Conservation (phyloP, 2,113 vertebrate species). For the Lepus timidus region DNA sequence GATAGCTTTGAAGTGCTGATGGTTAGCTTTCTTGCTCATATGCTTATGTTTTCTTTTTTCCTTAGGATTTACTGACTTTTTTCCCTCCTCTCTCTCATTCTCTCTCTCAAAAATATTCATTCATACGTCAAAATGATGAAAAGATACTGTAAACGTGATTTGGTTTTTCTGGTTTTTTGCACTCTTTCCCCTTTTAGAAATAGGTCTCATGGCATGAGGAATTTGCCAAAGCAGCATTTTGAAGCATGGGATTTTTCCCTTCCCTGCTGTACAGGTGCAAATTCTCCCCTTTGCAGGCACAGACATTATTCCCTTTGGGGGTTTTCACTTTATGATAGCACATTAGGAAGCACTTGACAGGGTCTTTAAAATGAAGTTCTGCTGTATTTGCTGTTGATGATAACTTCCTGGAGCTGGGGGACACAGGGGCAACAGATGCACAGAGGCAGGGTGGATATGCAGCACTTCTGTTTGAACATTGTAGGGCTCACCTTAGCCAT, state of each 20-base stretch:
- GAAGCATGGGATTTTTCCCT: neutral
- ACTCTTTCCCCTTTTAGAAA: slow-evolving; percentile 51
- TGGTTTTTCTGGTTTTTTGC: slow-evolving; percentile 46
- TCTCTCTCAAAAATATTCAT: neutral
- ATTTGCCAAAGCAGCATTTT: slow-evolving; percentile 64
- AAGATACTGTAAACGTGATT: slow-evolving; percentile 70
- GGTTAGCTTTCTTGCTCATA: slow-evolving; percentile 6
- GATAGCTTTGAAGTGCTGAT: slow-evolving; percentile 69
- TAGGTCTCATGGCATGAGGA: slow-evolving; percentile 45
- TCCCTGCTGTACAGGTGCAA: neutral
- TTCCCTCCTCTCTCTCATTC: neutral
- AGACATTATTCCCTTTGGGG: neutral
- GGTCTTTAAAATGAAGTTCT: neutral
- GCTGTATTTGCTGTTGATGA: neutral
- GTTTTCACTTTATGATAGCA: slow-evolving; percentile 28
- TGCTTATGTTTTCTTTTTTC: slow-evolving; percentile 73
- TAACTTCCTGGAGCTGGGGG: neutral
- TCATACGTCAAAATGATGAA: slow-evolving; percentile 77
- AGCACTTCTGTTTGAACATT: neutral
- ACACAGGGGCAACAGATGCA: accelerated
- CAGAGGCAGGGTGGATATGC: neutral
- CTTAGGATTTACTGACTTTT: slow-evolving; percentile 53
- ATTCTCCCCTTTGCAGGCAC: neutral
- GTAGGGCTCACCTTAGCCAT: neutral
- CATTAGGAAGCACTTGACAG: neutral